Evolutionary conservation across 1,140 invertebrate genomes (phyloP), one percentile per base, ranked within the genome.

Genomic region (Streblospio benedicti): DNA sequence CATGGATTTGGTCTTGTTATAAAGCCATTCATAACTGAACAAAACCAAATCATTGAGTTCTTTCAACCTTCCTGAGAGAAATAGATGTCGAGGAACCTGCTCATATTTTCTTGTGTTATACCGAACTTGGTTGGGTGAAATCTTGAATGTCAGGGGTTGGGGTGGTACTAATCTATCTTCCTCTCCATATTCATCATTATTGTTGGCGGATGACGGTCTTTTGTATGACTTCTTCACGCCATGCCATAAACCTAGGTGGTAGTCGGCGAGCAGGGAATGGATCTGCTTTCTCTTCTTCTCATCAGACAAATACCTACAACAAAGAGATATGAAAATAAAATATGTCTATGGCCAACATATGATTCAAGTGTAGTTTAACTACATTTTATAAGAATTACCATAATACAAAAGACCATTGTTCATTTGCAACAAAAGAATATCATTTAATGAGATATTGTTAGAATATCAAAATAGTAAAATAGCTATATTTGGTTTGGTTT

Each of bases 1-100:
- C 73, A 94, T 96, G 61, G 91, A 92, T 60, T 87, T 89, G 1
- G 97, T 79, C 76, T 98, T 98, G 0, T 93, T 92, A 72, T 97
- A 92, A 0, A 99, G 80, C 91, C 94, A 99, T 63, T 93, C 86
- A 73, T 97, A 99, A 77, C 97, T 97, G 77, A 99, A 99, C 0
- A 98, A 81, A 9, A 97, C 93, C 68, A 93, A 85, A 53, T 89
- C 85, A 73, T 94, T 96, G 0, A 99, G 80, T 78, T 97, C 93
- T 58, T 90, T 87, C 69, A 93, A 93, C 23, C 94, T 47, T 20
- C 59, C 85, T 0, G 93, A 88, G 16, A 94, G 82, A 0, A 97
- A 85, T 66, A 98, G 79, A 71, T 98, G 95, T 75, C 87, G 97
- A 0, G 95, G 94, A 41, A 98, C 76, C 73, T 99, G 95, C 55